These are phyloP conservation scores for Colaptes auratus DNA, from an alignment of 2,113 vertebrate species.

Conservation along the genomic window DNA sequence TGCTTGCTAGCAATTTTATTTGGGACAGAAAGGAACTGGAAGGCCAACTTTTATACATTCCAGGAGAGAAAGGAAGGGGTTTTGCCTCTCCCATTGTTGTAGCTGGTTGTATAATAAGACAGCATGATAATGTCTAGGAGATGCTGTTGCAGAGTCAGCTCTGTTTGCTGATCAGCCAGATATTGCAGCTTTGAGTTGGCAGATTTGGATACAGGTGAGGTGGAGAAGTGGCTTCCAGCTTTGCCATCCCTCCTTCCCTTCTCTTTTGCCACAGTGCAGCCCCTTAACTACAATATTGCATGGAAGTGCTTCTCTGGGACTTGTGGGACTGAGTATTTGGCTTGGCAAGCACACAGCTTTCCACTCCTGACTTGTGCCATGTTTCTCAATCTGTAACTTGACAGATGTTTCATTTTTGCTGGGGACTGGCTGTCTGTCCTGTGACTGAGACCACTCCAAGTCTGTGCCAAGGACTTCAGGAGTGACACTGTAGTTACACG, in stretches of 20 bases:
- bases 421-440: not conserved
- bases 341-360: not conserved
- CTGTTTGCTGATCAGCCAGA: not conserved
- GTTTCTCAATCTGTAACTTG: not conserved
- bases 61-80: not conserved
- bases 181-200: not conserved
- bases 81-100: not conserved
- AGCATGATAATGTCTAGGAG: not conserved
- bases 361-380: not conserved
- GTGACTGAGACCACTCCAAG: not conserved
- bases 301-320: not conserved
- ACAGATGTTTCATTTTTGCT: not conserved
- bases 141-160: not conserved
- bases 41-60: not conserved
- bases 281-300: not conserved
- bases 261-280: not conserved
- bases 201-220: not conserved
- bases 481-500: not conserved
- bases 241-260: not conserved
- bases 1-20: not conserved
- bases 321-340: not conserved
- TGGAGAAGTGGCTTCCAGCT: not conserved
- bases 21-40: not conserved
- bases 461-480: not conserved
- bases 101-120: not conserved